Evolutionary conservation across 1,140 invertebrate species (phyloP).

Genomic region (Heliconius hewitsoni): DNA sequence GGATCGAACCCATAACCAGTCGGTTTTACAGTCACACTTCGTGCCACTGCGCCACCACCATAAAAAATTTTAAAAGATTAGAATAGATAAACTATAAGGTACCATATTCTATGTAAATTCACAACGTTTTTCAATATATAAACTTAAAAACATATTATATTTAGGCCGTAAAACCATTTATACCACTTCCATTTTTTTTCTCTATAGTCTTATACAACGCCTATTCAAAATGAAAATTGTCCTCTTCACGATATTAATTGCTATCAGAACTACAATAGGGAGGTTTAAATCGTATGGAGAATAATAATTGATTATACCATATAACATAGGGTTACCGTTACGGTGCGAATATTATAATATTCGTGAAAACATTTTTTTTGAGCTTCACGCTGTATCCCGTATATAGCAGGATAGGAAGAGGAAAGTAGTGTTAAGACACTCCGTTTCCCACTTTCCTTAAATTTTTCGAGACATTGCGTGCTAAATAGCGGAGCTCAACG

Average conservation of each 20-base stretch:
- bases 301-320: conserved; percentile 27
- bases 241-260: conserved; percentile 34
- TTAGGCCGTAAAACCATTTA: not conserved
- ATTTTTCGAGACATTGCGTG: too few species aligned
- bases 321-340: conserved; percentile 20
- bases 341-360: not conserved
- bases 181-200: not conserved
- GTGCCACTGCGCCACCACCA: too few species aligned
- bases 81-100: not conserved
- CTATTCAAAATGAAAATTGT: conserved; percentile 29
- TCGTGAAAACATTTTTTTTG: not conserved
- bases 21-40: too few species aligned
- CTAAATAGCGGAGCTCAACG: too few species aligned
- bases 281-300: conserved; percentile 28
- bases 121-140: too few species aligned
- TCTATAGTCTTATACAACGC: conserved; percentile 7
- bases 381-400: too few species aligned
- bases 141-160: not conserved
- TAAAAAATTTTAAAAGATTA: not conserved
- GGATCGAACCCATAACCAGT: too few species aligned
- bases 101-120: too few species aligned
- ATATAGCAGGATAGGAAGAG: too few species aligned
- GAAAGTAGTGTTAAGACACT: too few species aligned
- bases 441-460: too few species aligned
- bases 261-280: conserved; percentile 35